Evolutionary conservation across 2,113 vertebrate genomes (phyloP).

Genomic region (Nestor notabilis): DNA sequence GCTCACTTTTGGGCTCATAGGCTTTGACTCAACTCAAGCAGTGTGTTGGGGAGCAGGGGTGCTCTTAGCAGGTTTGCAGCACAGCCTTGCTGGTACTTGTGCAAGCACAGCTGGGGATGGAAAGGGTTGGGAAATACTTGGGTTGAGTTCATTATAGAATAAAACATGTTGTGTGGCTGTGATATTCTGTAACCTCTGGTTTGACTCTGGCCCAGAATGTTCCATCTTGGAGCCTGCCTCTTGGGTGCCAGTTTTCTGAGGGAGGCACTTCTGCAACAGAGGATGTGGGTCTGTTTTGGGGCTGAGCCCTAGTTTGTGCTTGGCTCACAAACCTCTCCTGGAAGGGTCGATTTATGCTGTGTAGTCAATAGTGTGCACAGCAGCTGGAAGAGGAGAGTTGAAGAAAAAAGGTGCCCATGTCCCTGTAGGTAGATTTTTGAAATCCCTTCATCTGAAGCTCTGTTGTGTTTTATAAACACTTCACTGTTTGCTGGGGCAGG

Average conservation of each 20-base stretch:
- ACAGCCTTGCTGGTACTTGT: neutral
- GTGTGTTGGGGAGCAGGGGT: too few relatives aligned
- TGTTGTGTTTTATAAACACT: neutral
- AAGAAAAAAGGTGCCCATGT: neutral
- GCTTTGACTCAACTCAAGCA: neutral
- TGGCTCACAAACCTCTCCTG: neutral
- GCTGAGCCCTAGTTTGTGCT: neutral
- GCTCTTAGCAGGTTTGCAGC: neutral
- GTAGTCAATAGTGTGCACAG: neutral
- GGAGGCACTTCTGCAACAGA: neutral
- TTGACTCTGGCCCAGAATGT: neutral
- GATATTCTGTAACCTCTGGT: neutral
- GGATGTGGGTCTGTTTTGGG: neutral
- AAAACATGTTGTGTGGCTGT: neutral
- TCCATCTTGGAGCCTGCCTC: neutral
- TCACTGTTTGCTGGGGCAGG: neutral
- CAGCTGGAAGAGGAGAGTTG: neutral
- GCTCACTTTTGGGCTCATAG: rapidly evolving
- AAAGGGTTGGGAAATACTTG: neutral
- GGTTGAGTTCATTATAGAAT: neutral
- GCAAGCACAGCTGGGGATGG: neutral
- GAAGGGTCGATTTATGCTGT: neutral
- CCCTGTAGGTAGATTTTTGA: neutral
- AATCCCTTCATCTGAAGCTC: neutral
- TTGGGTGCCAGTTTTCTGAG: neutral